Conservation (phyloP, 1,140 invertebrate genomes). For the Halyomorpha halys region DNA sequence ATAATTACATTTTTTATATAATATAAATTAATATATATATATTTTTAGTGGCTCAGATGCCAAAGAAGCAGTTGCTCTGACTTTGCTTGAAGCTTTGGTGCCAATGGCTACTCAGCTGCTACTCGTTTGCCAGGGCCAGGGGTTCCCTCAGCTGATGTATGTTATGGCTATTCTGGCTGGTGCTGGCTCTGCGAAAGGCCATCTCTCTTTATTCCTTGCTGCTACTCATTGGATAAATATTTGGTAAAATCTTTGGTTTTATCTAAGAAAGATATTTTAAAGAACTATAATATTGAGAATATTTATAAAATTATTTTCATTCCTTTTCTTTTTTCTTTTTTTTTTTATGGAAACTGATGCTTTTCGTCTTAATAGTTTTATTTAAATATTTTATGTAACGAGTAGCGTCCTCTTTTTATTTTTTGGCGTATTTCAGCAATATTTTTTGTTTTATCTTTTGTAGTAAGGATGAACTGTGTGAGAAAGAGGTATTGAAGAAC, state of each 20-base stretch:
- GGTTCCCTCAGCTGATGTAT: slow-evolving; percentile 71
- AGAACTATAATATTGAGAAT: too few relatives aligned
- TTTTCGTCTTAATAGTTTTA: too few relatives aligned
- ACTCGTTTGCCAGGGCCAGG: slow-evolving; percentile 52
- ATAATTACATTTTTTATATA: too few relatives aligned
- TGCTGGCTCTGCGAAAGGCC: slow-evolving; percentile 62
- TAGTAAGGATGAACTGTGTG: slow-evolving; percentile 44
- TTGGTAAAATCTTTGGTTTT: not conserved
- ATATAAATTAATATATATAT: too few relatives aligned
- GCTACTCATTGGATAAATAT: slow-evolving; percentile 62
- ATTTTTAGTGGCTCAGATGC: slow-evolving; percentile 35
- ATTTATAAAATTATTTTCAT: too few relatives aligned
- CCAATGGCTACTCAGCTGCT: slow-evolving; percentile 61
- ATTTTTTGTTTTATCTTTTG: not conserved
- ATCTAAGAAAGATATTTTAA: not conserved
- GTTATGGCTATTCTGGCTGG: slow-evolving; percentile 75
- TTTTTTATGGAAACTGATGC: too few relatives aligned
- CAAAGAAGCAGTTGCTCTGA: slow-evolving; percentile 49
- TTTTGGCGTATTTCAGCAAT: too few relatives aligned
- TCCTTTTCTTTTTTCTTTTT: too few relatives aligned
- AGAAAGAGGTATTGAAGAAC: slow-evolving; percentile 45
- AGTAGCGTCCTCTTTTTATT: too few relatives aligned
- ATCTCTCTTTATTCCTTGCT: slow-evolving; percentile 67
- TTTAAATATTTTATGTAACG: too few relatives aligned
- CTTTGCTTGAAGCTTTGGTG: slow-evolving; percentile 63